Evolutionary conservation across 2,797 vertebrate species (phyloP).

Genomic region (Phataginus tetradactyla): DNA sequence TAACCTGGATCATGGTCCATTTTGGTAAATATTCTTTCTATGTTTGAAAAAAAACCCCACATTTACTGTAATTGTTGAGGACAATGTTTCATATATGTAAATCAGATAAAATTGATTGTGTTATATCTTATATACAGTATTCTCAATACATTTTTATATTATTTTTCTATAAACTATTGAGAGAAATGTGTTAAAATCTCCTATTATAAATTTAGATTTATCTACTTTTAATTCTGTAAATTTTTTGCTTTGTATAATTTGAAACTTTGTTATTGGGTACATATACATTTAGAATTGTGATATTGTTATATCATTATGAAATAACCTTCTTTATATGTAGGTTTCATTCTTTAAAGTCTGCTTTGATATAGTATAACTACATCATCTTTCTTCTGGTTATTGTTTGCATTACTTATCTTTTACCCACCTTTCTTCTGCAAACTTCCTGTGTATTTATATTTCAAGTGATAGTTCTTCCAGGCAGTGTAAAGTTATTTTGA

Average conservation of each 20-base stretch:
- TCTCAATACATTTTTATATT: not conserved
- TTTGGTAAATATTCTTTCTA: not conserved
- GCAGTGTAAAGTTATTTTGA: not conserved
- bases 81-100: not conserved
- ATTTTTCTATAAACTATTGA: not conserved
- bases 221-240: not conserved
- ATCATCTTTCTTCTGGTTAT: not conserved
- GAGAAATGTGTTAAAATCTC: not conserved
- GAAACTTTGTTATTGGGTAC: not conserved
- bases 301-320: not conserved
- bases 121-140: not conserved
- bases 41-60: not conserved
- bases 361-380: not conserved
- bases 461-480: not conserved
- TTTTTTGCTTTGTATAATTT: not conserved
- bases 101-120: too few species aligned
- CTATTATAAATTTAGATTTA: not conserved
- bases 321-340: not conserved
- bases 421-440: not conserved
- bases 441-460: not conserved
- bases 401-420: not conserved
- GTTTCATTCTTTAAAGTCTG: not conserved
- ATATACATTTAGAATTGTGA: not conserved
- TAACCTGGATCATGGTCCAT: not conserved
- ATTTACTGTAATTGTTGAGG: too few species aligned